Evolutionary conservation across 1,140 invertebrate genomes (phyloP).

Genomic region (Drosophila teissieri): DNA sequence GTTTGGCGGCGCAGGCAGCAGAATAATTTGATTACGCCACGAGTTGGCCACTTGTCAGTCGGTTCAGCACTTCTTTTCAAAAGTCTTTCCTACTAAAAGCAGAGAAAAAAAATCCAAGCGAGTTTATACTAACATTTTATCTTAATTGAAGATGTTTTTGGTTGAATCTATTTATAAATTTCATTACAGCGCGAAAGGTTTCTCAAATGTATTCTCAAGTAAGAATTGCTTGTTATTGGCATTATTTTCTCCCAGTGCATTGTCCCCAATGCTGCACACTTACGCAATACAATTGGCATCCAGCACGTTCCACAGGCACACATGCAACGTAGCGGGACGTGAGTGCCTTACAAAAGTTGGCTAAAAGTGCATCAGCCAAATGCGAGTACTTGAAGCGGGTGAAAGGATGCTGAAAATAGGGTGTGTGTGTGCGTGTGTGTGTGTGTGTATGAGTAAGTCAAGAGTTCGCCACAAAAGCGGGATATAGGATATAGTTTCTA

Average conservation of each 20-base stretch:
- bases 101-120: no score
- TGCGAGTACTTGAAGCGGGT: slow-evolving; percentile 29
- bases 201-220: no score
- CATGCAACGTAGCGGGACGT: slow-evolving; percentile 48
- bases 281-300: slow-evolving; percentile 65
- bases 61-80: slow-evolving; percentile 35
- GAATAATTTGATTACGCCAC: slow-evolving; percentile 56
- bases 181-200: no score
- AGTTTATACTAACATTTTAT: no score
- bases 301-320: slow-evolving; percentile 47
- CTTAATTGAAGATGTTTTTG: no score
- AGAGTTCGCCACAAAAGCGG: slow-evolving; percentile 25
- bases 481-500: slow-evolving; percentile 7
- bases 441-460: background rate
- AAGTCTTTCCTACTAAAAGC: slow-evolving; percentile 9
- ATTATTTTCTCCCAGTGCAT: slow-evolving; percentile 5
- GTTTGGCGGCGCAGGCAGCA: slow-evolving; percentile 8
- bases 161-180: no score
- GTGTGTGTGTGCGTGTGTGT: background rate
- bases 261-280: slow-evolving; percentile 44
- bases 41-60: slow-evolving; percentile 44
- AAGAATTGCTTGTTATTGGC: background rate
- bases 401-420: slow-evolving; percentile 2
- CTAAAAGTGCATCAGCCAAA: slow-evolving; percentile 43
- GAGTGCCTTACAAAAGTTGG: slow-evolving; percentile 66